These are phyloP conservation scores for Drosophila gunungcola DNA, from an alignment of 1,140 invertebrate genomes.

Conservation along the genomic window DNA sequence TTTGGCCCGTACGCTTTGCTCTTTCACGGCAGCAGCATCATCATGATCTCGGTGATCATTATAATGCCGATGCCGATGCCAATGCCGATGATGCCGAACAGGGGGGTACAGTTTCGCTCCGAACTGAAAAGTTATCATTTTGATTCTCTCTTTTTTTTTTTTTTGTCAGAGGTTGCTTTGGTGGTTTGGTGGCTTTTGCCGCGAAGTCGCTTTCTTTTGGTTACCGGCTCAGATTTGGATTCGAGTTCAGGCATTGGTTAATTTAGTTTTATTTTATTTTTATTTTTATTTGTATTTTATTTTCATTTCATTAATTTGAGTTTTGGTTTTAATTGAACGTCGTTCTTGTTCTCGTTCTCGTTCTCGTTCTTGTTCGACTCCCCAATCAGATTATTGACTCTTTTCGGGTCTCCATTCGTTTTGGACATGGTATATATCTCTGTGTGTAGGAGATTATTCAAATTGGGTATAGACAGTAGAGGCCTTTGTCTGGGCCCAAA, in stretches of 20 bases:
- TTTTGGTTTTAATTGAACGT: slow-evolving; percentile 57
- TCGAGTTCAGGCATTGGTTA: slow-evolving; percentile 51
- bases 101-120: slow-evolving; percentile 80
- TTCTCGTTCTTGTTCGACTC: slow-evolving; percentile 54
- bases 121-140: slow-evolving; percentile 81
- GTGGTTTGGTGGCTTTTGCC: slow-evolving; percentile 51
- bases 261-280: slow-evolving; percentile 80
- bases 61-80: slow-evolving; percentile 42
- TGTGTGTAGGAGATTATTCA: slow-evolving; percentile 67
- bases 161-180: slow-evolving; percentile 27
- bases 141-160: slow-evolving; percentile 51
- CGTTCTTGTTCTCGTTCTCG: slow-evolving; percentile 15
- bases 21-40: slow-evolving; percentile 65
- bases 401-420: slow-evolving; percentile 36
- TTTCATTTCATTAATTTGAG: slow-evolving; percentile 80
- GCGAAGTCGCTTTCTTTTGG: slow-evolving; percentile 64
- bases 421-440: slow-evolving; percentile 21
- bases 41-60: slow-evolving; percentile 51
- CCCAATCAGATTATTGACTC: slow-evolving; percentile 79
- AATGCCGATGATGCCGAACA: slow-evolving; percentile 46
- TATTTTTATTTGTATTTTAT: slow-evolving; percentile 70
- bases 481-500: slow-evolving; percentile 76
- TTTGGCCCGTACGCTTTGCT: slow-evolving; percentile 55
- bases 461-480: slow-evolving; percentile 56
- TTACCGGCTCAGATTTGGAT: slow-evolving; percentile 19